Evolutionary conservation across 2,888 invertebrate species (phyloP).

Genomic region (Stegana nigrithorax): DNA sequence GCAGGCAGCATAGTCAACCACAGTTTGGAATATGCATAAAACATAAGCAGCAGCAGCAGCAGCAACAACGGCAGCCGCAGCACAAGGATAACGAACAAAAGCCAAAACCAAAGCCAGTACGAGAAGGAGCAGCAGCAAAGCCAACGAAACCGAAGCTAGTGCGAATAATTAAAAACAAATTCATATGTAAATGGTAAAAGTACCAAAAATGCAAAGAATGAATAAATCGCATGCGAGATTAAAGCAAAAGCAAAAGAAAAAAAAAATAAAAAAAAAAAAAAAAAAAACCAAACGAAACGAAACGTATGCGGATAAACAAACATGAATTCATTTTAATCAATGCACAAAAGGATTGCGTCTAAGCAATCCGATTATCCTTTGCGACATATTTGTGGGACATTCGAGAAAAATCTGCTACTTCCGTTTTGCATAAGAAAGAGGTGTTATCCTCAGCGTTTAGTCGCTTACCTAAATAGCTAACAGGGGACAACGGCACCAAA

Average conservation of each 20-base stretch:
- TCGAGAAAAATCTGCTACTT: slow-evolving; percentile 24
- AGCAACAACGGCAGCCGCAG: neutral
- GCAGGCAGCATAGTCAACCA: neutral
- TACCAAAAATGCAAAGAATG: no score
- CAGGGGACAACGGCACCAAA: no score
- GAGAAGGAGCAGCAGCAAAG: neutral
- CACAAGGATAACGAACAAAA: neutral
- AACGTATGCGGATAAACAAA: neutral
- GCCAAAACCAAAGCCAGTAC: neutral
- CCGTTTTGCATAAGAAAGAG: slow-evolving; percentile 33
- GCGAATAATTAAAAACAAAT: slow-evolving; percentile 15
- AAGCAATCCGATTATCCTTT: slow-evolving; percentile 32
- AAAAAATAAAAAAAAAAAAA: slow-evolving; percentile 8
- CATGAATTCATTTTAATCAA: slow-evolving; percentile 23
- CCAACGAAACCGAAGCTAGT: neutral
- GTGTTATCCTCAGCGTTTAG: neutral
- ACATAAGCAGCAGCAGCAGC: neutral
- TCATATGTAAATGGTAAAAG: slow-evolving; percentile 11
- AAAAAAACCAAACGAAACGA: slow-evolving; percentile 1
- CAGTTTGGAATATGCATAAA: slow-evolving; percentile 1
- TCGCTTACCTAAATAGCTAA: neutral
- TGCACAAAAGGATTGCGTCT: slow-evolving; percentile 25
- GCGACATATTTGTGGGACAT: slow-evolving; percentile 14
- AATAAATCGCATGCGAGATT: no score
- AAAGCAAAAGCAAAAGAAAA: neutral